Evolutionary conservation across 2,113 vertebrate genomes (phyloP).

Genomic region (Gadus chalcogrammus): DNA sequence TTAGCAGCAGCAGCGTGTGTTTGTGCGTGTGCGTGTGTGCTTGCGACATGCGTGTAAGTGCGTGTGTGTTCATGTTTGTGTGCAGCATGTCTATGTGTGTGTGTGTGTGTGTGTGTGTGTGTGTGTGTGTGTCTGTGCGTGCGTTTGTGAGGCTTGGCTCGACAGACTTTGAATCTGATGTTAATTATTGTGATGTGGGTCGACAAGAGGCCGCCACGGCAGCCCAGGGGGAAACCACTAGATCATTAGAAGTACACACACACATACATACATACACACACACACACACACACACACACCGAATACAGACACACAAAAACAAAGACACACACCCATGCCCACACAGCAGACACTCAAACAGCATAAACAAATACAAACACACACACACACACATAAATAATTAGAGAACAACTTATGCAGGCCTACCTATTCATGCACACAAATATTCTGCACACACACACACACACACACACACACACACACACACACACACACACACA

Average conservation of each 20-base stretch:
- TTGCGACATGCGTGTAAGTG: not conserved
- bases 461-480: not conserved
- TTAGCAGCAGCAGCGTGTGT: too few species aligned
- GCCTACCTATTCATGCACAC: constrained; percentile 16
- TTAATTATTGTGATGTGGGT: constrained; percentile 71
- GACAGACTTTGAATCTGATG: constrained; percentile 54
- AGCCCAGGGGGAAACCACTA: constrained; percentile 48
- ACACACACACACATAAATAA: not conserved
- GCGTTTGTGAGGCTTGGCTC: constrained; percentile 31
- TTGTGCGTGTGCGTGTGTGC: too few species aligned
- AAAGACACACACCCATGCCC: constrained; percentile 23
- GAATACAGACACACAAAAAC: constrained; percentile 35
- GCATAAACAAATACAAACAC: constrained; percentile 6
- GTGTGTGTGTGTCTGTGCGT: constrained; percentile 21
- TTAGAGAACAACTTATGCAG: constrained; percentile 18
- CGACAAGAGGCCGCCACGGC: constrained; percentile 39
- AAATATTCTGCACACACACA: not conserved
- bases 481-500: not conserved
- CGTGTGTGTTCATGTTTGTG: not conserved
- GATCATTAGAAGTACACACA: constrained; percentile 55
- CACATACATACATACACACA: constrained; percentile 26
- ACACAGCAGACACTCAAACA: not conserved
- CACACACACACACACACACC: constrained; percentile 24
- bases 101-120: constrained; percentile 19
- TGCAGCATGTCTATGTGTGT: not conserved